These are phyloP conservation scores for Hartigia nigra DNA, from an alignment of 2,888 invertebrate genomes.

Conservation along the genomic window DNA sequence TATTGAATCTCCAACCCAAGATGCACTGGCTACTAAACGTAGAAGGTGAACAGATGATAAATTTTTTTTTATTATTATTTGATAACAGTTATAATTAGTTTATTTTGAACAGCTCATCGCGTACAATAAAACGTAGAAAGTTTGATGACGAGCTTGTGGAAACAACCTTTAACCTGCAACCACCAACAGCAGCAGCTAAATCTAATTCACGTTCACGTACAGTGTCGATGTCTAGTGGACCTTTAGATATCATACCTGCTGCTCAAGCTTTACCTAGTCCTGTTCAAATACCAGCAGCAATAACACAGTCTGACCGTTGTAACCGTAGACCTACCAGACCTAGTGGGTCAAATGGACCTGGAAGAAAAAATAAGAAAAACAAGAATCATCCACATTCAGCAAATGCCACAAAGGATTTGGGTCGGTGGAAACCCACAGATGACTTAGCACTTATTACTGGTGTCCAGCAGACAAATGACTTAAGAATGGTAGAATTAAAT, in stretches of 20 bases:
- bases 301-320: conserved; percentile 54
- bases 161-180: conserved; percentile 63
- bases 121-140: conserved; percentile 94
- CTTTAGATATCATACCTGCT: conserved; percentile 49
- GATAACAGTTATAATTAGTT: background rate
- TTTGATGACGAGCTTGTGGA: conserved; percentile 98
- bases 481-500: conserved; percentile 70
- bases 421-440: conserved; percentile 97
- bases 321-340: conserved; percentile 58
- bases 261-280: conserved; percentile 51
- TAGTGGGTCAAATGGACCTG: conserved; percentile 56
- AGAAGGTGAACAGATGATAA: conserved; percentile 47
- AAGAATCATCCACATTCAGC: conserved; percentile 77
- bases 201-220: conserved; percentile 57
- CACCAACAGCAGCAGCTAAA: conserved; percentile 56
- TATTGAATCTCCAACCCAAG: conserved; percentile 54
- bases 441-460: conserved; percentile 94
- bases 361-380: conserved; percentile 66
- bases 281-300: conserved; percentile 45
- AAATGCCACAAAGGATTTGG: conserved; percentile 82
- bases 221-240: conserved; percentile 51
- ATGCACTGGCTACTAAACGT: conserved; percentile 58
- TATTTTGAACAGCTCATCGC: conserved; percentile 78
- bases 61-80: background rate
- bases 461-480: conserved; percentile 89